A percentile compares a stretch with the other conserved stretches of the same genome.
phyloP scores from a whole-genome alignment of 1,140 invertebrate species.

The Pseudomyrmex flavicornis region DNA sequence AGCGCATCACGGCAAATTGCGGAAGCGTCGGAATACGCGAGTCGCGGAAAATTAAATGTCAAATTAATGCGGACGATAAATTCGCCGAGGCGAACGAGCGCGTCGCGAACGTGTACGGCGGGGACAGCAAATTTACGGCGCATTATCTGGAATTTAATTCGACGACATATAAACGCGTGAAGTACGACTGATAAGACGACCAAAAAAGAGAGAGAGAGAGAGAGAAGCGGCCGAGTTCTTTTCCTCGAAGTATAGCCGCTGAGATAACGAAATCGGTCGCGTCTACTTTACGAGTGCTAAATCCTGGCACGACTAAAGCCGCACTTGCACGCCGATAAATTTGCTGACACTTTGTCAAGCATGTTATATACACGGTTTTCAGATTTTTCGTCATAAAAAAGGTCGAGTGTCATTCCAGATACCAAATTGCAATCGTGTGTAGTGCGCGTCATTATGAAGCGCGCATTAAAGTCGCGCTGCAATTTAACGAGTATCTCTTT shows the following conservation, averaged over 20 bases:
- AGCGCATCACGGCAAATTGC: slow-evolving; percentile 47
- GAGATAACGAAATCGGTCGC: slow-evolving; percentile 50
- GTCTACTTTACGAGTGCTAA: slow-evolving; percentile 30
- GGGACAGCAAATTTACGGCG: slow-evolving; percentile 63
- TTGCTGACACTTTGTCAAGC: slow-evolving; percentile 23
- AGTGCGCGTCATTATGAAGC: slow-evolving; percentile 20
- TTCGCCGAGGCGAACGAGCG: slow-evolving; percentile 50
- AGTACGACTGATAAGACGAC: slow-evolving; percentile 55
- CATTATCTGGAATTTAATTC: slow-evolving; percentile 67
- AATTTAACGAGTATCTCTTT: slow-evolving; percentile 21
- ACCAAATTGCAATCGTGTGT: not conserved
- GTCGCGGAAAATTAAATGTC: slow-evolving; percentile 71
- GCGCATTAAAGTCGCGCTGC: slow-evolving; percentile 8
- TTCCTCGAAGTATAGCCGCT: slow-evolving; percentile 5
- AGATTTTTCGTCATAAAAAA: not conserved
- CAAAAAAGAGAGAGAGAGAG: not conserved
- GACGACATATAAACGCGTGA: slow-evolving; percentile 59
- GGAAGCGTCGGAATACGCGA: slow-evolving; percentile 47
- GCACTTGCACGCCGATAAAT: slow-evolving; percentile 30
- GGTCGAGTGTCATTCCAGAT: not conserved
- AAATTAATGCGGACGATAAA: slow-evolving; percentile 72
- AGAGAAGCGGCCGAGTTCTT: not conserved
- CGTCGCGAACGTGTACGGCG: slow-evolving; percentile 16
- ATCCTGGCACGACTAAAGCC: slow-evolving; percentile 11
- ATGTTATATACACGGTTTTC: slow-evolving; percentile 31